Evolutionary conservation across 2,797 vertebrate genomes (phyloP).

Genomic region (Sebastes wilsoni): DNA sequence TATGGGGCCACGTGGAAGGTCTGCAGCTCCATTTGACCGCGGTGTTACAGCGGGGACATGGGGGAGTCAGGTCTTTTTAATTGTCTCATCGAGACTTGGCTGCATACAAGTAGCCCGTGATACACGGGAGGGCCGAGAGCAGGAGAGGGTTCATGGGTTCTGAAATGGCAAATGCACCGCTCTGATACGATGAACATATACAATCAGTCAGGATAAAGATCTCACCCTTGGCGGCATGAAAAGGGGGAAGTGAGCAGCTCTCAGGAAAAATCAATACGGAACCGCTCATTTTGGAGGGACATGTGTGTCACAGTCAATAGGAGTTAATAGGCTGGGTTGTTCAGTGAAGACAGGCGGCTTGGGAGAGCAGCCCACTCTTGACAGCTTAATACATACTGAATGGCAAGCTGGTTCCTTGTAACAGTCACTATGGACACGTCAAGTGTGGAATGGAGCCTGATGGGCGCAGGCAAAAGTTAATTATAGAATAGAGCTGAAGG

Average conservation of each 20-base stretch:
- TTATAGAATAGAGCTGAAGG: slow-evolving; percentile 81
- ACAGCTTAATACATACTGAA: slow-evolving; percentile 87
- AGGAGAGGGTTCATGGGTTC: slow-evolving; percentile 77
- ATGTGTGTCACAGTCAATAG: slow-evolving; percentile 99
- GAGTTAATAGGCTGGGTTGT: slow-evolving; percentile 97
- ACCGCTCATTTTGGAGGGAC: slow-evolving; percentile 98
- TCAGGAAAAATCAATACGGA: slow-evolving; percentile 98
- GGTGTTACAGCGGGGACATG: slow-evolving; percentile 81
- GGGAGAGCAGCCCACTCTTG: slow-evolving; percentile 79
- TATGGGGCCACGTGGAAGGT: slow-evolving; percentile 43
- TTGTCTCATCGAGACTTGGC: slow-evolving; percentile 87
- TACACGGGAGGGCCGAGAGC: slow-evolving; percentile 80
- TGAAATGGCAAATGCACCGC: slow-evolving; percentile 69
- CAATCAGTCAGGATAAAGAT: slow-evolving; percentile 99
- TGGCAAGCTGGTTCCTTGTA: slow-evolving; percentile 79
- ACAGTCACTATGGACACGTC: slow-evolving; percentile 78
- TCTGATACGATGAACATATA: slow-evolving; percentile 89
- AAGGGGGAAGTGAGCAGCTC: slow-evolving; percentile 96
- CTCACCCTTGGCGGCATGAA: slow-evolving; percentile 90
- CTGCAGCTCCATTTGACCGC: slow-evolving; percentile 73
- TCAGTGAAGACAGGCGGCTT: slow-evolving; percentile 89
- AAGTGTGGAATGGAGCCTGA: slow-evolving; percentile 76
- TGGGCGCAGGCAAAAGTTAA: slow-evolving; percentile 81
- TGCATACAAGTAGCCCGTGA: slow-evolving; percentile 81
- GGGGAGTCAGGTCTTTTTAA: slow-evolving; percentile 82